Evolutionary conservation across 2,888 invertebrate species (phyloP).

Genomic region (Chrysolina americana): DNA sequence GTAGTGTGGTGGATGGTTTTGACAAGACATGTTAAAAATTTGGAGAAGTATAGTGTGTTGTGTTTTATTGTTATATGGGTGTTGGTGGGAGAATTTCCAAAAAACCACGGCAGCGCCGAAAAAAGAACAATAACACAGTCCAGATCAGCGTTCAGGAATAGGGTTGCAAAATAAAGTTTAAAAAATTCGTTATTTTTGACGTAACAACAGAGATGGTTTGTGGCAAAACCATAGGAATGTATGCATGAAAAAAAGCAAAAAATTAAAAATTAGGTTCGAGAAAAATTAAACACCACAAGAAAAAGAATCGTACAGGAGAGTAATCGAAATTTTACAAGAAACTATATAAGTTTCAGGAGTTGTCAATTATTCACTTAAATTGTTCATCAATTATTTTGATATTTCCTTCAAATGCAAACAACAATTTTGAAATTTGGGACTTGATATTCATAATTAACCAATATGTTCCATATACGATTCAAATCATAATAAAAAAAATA

Average conservation of each 20-base stretch:
- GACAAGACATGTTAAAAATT: conserved; percentile 45
- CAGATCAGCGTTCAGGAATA: conserved; percentile 49
- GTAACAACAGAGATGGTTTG: conserved; percentile 44
- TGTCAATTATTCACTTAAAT: too few species aligned
- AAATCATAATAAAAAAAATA: conserved; percentile 11
- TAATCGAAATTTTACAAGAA: background rate
- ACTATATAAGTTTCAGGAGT: background rate
- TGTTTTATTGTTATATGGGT: conserved; percentile 52
- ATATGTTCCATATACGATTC: background rate
- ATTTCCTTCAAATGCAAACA: background rate
- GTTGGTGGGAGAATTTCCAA: conserved; percentile 65
- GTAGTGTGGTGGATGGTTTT: conserved; percentile 42
- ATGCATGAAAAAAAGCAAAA: conserved; percentile 70
- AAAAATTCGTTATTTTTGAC: conserved; percentile 51
- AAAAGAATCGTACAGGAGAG: conserved; percentile 21
- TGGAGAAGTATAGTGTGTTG: conserved; percentile 45
- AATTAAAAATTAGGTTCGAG: conserved; percentile 51
- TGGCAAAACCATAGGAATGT: conserved; percentile 59
- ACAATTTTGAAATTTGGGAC: too few species aligned
- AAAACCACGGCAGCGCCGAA: conserved; percentile 58
- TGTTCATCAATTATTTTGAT: background rate
- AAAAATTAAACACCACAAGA: conserved; percentile 32
- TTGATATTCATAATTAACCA: too few species aligned
- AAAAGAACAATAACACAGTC: conserved; percentile 51
- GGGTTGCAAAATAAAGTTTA: conserved; percentile 52